phyloP scores from a whole-genome alignment of 2,113 vertebrate genomes.

The Muntiacus muntjak region DNA sequence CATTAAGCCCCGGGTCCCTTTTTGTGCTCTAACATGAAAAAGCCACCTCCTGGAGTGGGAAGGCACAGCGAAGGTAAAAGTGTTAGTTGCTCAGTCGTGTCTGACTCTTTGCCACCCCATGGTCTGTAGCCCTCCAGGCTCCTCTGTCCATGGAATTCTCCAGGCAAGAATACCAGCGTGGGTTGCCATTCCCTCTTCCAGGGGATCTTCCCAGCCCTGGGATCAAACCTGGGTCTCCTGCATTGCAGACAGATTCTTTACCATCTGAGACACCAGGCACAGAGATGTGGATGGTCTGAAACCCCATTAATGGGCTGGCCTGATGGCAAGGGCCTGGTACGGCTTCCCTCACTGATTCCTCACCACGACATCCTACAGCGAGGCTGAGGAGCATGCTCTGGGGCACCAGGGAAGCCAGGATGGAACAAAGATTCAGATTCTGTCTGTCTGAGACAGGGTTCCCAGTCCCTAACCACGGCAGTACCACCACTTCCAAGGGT shows the following conservation, averaged over 20 bases:
- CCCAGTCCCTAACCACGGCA: neutral
- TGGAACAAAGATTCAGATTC: neutral
- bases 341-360: neutral
- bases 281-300: neutral
- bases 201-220: neutral
- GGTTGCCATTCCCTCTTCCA: neutral
- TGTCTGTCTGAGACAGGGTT: neutral
- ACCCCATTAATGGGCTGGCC: neutral
- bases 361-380: accelerated
- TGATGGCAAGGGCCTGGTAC: accelerated
- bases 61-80: neutral
- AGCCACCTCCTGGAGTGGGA: neutral
- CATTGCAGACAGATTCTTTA: neutral
- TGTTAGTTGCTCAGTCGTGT: neutral
- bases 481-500: neutral
- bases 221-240: neutral
- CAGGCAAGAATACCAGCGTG: neutral
- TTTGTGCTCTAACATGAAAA: neutral
- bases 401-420: neutral
- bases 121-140: neutral
- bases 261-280: neutral
- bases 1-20: neutral
- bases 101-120: neutral
- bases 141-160: neutral
- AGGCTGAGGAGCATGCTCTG: neutral